Conservation (phyloP, 2,888 invertebrate genomes). For the Melikaiella ostensackeni region DNA sequence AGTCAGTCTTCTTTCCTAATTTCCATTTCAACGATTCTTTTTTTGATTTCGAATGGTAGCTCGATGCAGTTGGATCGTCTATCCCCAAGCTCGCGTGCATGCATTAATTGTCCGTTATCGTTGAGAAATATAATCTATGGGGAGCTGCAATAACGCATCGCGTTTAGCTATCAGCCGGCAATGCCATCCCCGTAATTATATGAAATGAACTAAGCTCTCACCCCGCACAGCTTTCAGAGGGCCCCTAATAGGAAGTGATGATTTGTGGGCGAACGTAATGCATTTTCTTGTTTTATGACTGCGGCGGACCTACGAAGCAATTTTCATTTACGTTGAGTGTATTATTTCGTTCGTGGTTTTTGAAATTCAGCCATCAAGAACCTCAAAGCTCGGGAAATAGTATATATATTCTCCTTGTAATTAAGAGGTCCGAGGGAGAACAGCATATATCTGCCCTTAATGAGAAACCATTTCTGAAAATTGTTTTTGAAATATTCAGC, state of each 20-base stretch:
- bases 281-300: conserved; percentile 61
- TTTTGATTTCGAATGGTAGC: neutral
- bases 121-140: conserved; percentile 57
- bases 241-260: conserved; percentile 66
- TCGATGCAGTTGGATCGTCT: neutral
- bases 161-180: conserved; percentile 39
- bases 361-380: neutral
- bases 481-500: neutral
- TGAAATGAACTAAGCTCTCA: conserved; percentile 66
- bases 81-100: conserved; percentile 52
- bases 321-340: conserved; percentile 31
- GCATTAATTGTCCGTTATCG: conserved; percentile 62
- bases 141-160: conserved; percentile 38
- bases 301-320: neutral
- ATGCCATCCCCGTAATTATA: conserved; percentile 67
- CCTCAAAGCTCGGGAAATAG: neutral
- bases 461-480: neutral
- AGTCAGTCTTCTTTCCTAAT: neutral
- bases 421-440: neutral
- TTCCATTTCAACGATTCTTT: neutral
- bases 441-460: neutral
- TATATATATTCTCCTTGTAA: neutral
- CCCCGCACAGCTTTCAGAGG: conserved; percentile 44
- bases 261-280: conserved; percentile 62
- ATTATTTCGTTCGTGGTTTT: conserved; percentile 8